Base-by-base conservation (phyloP, 2,797 vertebrate species). In the Myotis myotis region DNA sequence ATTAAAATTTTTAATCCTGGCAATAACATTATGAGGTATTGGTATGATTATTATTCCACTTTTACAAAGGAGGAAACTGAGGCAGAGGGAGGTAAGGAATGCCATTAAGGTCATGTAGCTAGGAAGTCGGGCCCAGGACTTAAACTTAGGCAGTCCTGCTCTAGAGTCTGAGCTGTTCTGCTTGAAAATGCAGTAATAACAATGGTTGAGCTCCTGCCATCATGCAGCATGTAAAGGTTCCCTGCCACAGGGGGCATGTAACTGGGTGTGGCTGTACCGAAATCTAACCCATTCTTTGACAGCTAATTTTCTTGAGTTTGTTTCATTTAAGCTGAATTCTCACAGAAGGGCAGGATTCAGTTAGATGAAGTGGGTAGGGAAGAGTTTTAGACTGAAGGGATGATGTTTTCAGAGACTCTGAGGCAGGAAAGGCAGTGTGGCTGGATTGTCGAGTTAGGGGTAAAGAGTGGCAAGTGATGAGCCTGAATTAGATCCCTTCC, bases 281-380 rank as follows among this genome's bases (percentile, higher is more conserved):
- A 20, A 5, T 64, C 8, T 60, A 2, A 17, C 36, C 2, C 9
- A 2, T 91, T 87, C 57, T 57, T 78, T 51, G 49, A 49, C 28
- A 36, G 28, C 60, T 53, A 0, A 49, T 79, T 49, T 74, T n/a
- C 38, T 79, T 66, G 72, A 79, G 38, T 64, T 60, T 62, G 8
- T 78, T 84, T 85, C 20, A 51, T 79, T 87, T 72, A 20, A 95
- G 71, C 85, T 44, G 33, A 84, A 44, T 82, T 74, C 36, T 87
- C 36, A 76, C 57, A 80, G 57, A 89, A n/a, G 7, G 68, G 0
- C 3, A n/a, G 44, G 13, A 87, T 41, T 84, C 19, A 71, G 0
- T 72, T 49, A 66, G 66, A 22, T 55, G 62, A 85, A 84, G 30
- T 4, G n/a, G 12, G 1, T 90, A 38, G 4, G n/a, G 41, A 47